phyloP scores from a whole-genome alignment of 2,113 vertebrate species.

The Lophotis ruficrista region DNA sequence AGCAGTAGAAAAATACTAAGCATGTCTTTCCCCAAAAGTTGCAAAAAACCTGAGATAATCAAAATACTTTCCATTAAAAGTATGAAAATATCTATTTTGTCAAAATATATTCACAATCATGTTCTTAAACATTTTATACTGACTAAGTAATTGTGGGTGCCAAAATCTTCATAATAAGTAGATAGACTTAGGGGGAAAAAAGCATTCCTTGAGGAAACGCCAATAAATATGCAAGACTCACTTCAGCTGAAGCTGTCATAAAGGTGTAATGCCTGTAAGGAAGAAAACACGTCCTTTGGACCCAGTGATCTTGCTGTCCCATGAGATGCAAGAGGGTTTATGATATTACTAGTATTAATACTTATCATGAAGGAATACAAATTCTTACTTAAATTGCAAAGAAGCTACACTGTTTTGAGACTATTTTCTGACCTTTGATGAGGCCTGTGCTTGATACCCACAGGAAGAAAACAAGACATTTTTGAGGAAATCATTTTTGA shows the following conservation, averaged over 20 bases:
- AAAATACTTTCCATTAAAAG: not conserved
- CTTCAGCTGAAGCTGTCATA: not conserved
- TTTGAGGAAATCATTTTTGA: conserved; percentile 6
- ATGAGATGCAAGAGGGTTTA: not conserved
- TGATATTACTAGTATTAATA: conserved; percentile 44
- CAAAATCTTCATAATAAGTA: not conserved
- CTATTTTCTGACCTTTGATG: not conserved
- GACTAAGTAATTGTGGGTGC: not conserved
- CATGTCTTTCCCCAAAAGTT: not conserved
- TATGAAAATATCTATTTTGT: not conserved
- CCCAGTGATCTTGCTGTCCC: not conserved
- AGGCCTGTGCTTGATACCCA: not conserved
- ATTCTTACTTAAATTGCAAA: conserved; percentile 51
- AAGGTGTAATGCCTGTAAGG: not conserved
- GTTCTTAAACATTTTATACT: not conserved
- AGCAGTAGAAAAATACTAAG: not conserved
- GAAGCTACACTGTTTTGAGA: conserved; percentile 23
- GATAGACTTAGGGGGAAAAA: not conserved
- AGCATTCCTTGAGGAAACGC: not conserved
- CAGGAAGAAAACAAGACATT: not conserved
- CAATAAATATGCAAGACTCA: conserved; percentile 3
- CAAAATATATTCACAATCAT: not conserved
- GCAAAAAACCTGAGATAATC: not conserved
- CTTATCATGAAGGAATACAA: conserved; percentile 16
- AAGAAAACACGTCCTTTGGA: conserved; percentile 5